Base-by-base conservation (phyloP, 2,888 invertebrate genomes). In the Machimus atricapillus region DNA sequence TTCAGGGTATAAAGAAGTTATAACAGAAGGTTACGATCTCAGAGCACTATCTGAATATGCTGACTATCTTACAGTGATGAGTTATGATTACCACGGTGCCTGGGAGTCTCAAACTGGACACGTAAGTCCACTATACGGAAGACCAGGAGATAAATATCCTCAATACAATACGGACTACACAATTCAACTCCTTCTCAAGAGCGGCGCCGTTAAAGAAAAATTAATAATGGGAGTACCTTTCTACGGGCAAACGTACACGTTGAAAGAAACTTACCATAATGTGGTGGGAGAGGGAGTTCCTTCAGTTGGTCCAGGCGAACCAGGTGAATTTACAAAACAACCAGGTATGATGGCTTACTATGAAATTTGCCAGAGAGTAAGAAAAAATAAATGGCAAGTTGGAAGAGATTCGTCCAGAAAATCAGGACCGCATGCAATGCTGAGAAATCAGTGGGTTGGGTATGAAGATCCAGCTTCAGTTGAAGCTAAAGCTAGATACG, bases 1-100 rank as follows among this genome's bases (percentile, higher is more conserved):
- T 76, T 97, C 98, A 0, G 98, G 98, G 0, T 98, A 98, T 91
- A 97, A 97, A 90, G 97, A 97, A 92, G 97, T 98, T 0, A 97
- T 98, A 78, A 96, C 96, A 88, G 94, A 95, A 14, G 97, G 97
- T 0, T 98, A 98, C 90, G 97, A 98, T 89, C 93, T 98, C 0
- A 93, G 94, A 0, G 92, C 94, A 1, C 93, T 98, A 73, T 96
- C 96, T 0, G 93, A 94, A 82, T 93, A 95, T 58, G 95, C 95
- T 0, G 96, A 97, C 90, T 97, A 97, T 91, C 93, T 97, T 91
- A 96, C 97, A 6, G 95, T 97, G 0, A 97, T 97, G 97, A 95
- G 96, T 0, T 97, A 97, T 89, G 97, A 97, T 91, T 97, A 97
- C 91, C 97, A 97, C 89, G 97, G 97, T 0, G 95, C 96, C n/a